Conservation (phyloP, 2,797 vertebrate genomes). For the Pelodytes ibericus region DNA sequence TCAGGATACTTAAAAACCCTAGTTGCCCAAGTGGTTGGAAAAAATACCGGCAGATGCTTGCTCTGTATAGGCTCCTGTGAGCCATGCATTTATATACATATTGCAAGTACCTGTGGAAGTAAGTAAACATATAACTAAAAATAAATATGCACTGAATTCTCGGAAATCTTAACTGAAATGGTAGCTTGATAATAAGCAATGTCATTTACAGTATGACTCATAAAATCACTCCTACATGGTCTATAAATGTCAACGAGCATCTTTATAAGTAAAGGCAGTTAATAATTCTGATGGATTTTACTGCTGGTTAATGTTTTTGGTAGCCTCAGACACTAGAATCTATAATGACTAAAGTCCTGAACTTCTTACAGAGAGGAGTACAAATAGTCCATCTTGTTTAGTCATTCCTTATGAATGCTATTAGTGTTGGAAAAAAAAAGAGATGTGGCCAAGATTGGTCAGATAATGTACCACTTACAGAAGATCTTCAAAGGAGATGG, state of each 20-base stretch:
- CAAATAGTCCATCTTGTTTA: slow-evolving; percentile 29
- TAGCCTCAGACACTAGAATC: slow-evolving; percentile 23
- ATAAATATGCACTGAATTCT: not conserved
- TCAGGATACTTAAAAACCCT: no score
- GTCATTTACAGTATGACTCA: slow-evolving; percentile 50
- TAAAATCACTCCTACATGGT: slow-evolving; percentile 38
- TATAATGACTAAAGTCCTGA: slow-evolving; percentile 31
- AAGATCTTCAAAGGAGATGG: slow-evolving; percentile 45
- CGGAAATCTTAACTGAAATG: slow-evolving; percentile 7
- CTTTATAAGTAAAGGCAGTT: slow-evolving; percentile 35
- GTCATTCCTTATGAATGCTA: slow-evolving; percentile 35
- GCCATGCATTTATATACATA: no score
- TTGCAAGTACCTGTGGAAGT: not conserved
- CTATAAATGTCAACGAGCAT: slow-evolving; percentile 44
- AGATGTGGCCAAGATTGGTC: slow-evolving; percentile 1
- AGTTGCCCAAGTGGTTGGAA: no score
- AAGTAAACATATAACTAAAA: not conserved
- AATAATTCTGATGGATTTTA: slow-evolving; percentile 44
- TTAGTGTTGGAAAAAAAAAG: slow-evolving; percentile 20
- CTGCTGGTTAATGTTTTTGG: slow-evolving; percentile 24
- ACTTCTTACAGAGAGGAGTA: slow-evolving; percentile 30
- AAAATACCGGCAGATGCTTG: no score
- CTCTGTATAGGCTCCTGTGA: no score
- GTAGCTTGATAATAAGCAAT: slow-evolving; percentile 29
- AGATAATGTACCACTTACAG: slow-evolving; percentile 43